Evolutionary conservation across 2,888 invertebrate genomes (phyloP), one percentile per base, ranked within the genome.

Genomic region (Digitonthophagus gazella): DNA sequence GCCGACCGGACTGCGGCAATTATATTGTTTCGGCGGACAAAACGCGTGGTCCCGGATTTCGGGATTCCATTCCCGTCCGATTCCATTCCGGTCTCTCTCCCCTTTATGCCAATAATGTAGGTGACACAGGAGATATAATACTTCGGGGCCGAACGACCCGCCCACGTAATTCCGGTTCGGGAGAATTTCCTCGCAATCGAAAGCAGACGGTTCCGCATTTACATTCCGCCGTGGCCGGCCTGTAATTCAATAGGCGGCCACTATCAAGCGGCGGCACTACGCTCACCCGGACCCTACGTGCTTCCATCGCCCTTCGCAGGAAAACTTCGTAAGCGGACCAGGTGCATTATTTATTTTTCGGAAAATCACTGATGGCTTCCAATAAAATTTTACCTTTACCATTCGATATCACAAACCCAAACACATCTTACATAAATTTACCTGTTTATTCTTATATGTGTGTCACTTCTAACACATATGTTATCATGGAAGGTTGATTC

Each of bases 101-200:
- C n/a, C 61, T 61, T 61, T 61, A 61, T 61, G 20, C 18, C 61
- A 61, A 61, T 61, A 61, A 61, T 61, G 61, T 61, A 61, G 61
- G 61, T 61, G 61, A 61, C 61, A 19, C 61, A 20, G 61, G 61
- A 61, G 61, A 61, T 61, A 61, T 61, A 61, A 61, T 61, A 61
- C 61, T 61, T 61, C 18, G 61, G 61, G 20, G n/a, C 18, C 18
- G 20, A 61, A 18, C 19, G 5, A 19, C 19, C 19, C 61, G 61
- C 61, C 61, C 61, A 20, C 20, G 61, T 61, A 61, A 61, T 61
- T 61, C 20, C 61, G 61, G 18, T 19, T 20, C 61, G 19, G 61
- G 61, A 20, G 61, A 61, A 61, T 19, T 61, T 20, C 61, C 61
- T 19, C 61, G 19, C 61, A 16, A 61, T 18, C 19, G n/a, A 20